Evolutionary conservation across 1,140 invertebrate genomes (phyloP).

Genomic region (Trichonephila clavata): DNA sequence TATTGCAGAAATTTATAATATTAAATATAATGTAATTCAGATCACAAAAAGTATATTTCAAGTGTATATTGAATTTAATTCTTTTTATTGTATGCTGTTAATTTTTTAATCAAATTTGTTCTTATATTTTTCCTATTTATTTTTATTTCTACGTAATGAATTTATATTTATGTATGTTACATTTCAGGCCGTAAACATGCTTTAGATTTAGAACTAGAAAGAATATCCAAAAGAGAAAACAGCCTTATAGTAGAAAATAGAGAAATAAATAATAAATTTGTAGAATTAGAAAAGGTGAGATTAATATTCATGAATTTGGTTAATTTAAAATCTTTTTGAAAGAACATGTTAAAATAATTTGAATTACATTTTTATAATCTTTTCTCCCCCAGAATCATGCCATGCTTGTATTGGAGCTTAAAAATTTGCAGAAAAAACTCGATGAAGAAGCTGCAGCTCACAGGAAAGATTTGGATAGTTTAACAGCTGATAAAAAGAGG

Average conservation of each 20-base stretch:
- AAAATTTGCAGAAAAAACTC: conserved; percentile 91
- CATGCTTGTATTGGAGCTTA: conserved; percentile 91
- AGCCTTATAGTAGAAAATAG: conserved; percentile 89
- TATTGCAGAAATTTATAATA: no score
- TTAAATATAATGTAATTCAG: no score
- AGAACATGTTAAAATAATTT: background rate
- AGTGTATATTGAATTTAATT: no score
- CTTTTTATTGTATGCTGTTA: no score
- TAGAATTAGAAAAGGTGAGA: conserved; percentile 90
- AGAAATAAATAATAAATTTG: conserved; percentile 89
- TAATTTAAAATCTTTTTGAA: background rate
- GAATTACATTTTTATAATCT: no score
- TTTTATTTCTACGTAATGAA: no score
- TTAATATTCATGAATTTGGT: background rate
- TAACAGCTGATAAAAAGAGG: conserved; percentile 85
- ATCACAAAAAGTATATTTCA: no score
- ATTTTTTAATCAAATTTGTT: no score
- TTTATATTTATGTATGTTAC: conserved; percentile 2
- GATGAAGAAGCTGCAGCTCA: conserved; percentile 94
- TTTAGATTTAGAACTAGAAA: conserved; percentile 89
- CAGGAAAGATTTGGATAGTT: conserved; percentile 85
- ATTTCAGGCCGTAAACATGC: conserved; percentile 82
- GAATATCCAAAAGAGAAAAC: conserved; percentile 86
- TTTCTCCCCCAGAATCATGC: conserved; percentile 84
- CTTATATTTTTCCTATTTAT: no score